Base-by-base conservation (phyloP, 1,140 invertebrate genomes). In the Adoxophyes honmai region DNA sequence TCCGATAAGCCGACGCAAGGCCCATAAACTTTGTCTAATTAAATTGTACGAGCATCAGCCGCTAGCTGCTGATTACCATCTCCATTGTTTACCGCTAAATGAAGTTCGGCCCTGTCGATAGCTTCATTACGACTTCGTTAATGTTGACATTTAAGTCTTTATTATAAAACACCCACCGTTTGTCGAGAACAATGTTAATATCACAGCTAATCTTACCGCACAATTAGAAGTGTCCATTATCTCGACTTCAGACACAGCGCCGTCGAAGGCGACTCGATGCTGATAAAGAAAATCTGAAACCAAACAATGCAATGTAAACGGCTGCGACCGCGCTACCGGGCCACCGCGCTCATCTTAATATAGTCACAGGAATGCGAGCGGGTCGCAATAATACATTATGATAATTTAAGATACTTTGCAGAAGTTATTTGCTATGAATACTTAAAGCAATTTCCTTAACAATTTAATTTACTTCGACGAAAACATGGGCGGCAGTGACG, bases 171-270 rank as follows among this genome's bases (percentile, higher is more conserved):
- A 35, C 34, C 51, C 33, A 52, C 13, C 11, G 34, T 34, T 52
- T 52, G 9, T 14, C 33, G 42, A 11, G n/a, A 28, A 28, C 6
- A 48, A 28, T n/a, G 42, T 33, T 21, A 48, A 4, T 10, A 36
- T 36, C 8, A 36, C 1, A 36, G n/a, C 34, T 36, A 36, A 36
- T 48, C 92, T 93, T 90, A 96, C 95, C 88, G 93, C 93, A 89
- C 93, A 95, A 79, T 93, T 93, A 58, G 93, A 95, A 44, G 94
- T 95, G 80, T 96, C 95, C 70, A 96, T 84, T 70, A 96, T 95
- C 90, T 96, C 95, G 36, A 96, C 93, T 86, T 96, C 94, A 15
- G 94, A 95, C 15, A 92, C 92, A 56, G 92, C 92, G 67, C 93
- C 94, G 80, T 96, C 95, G 71, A 95, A 94, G 42, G 92, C 94